These are phyloP conservation scores for Cantharis rufa DNA, from an alignment of 2,888 invertebrate genomes.

Conservation along the genomic window DNA sequence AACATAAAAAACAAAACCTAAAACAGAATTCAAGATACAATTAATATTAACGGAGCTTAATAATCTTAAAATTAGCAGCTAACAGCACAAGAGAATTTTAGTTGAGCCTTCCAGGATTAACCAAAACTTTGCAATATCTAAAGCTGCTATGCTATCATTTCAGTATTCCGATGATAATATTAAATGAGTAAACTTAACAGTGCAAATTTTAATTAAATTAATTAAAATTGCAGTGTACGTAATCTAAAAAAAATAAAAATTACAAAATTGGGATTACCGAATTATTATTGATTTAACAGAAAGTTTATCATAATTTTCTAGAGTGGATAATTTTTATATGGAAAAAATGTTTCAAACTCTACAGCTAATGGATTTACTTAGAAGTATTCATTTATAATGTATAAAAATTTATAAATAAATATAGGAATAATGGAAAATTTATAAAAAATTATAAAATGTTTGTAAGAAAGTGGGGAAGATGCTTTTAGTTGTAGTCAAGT, in stretches of 20 bases:
- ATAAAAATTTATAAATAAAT: neutral
- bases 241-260: neutral
- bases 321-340: neutral
- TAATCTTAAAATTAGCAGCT: conserved; percentile 2
- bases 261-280: too few species aligned
- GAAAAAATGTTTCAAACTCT: neutral
- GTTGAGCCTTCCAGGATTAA: neutral
- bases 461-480: neutral
- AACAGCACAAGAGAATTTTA: neutral
- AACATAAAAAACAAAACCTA: neutral
- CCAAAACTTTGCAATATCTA: neutral
- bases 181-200: neutral
- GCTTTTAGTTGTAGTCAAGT: neutral
- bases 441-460: neutral
- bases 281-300: neutral
- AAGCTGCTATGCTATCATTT: neutral
- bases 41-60: neutral
- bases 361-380: neutral
- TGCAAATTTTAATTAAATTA: neutral
- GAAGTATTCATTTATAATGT: neutral
- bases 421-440: neutral
- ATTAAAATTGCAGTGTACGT: neutral
- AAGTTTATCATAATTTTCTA: neutral
- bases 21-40: neutral
- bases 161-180: neutral